These are phyloP conservation scores for Bombus picipes DNA, from an alignment of 1,140 invertebrate species.

Conservation along the genomic window DNA sequence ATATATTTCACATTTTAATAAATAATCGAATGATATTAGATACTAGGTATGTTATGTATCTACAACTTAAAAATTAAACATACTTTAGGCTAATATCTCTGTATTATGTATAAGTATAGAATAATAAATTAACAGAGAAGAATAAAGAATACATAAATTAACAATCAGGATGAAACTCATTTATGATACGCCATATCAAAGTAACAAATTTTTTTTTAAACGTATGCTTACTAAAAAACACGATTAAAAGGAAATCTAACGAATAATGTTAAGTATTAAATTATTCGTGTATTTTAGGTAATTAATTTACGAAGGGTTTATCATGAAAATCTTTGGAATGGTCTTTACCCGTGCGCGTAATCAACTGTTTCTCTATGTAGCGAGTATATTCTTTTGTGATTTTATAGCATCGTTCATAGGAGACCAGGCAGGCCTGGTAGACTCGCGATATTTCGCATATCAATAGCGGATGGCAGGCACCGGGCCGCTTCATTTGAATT, in stretches of 20 bases:
- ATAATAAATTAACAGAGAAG: background rate
- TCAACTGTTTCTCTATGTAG: slow-evolving; percentile 50
- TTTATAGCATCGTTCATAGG: slow-evolving; percentile 66
- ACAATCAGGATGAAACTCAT: background rate
- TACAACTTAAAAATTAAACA: too few species aligned
- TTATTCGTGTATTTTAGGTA: background rate
- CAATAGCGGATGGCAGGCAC: slow-evolving; percentile 72
- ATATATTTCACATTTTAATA: background rate
- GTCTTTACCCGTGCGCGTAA: background rate
- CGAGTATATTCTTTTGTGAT: slow-evolving; percentile 62
- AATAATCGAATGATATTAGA: background rate
- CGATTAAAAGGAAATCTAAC: background rate
- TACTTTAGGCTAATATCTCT: background rate
- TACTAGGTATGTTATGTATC: background rate
- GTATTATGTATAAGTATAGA: too few species aligned
- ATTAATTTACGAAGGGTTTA: background rate
- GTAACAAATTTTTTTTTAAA: background rate
- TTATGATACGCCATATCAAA: background rate
- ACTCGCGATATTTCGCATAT: slow-evolving; percentile 74
- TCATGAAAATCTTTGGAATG: slow-evolving; percentile 11
- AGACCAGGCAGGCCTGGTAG: slow-evolving; percentile 45
- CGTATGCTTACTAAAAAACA: background rate
- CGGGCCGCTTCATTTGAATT: slow-evolving; percentile 75
- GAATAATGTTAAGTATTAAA: background rate
- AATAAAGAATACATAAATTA: too few species aligned